Percentiles rank a stretch among this genome's conserved stretches.
Evolutionary conservation across 2,888 invertebrate species (phyloP).

Genomic region (Acrocera orbiculus): DNA sequence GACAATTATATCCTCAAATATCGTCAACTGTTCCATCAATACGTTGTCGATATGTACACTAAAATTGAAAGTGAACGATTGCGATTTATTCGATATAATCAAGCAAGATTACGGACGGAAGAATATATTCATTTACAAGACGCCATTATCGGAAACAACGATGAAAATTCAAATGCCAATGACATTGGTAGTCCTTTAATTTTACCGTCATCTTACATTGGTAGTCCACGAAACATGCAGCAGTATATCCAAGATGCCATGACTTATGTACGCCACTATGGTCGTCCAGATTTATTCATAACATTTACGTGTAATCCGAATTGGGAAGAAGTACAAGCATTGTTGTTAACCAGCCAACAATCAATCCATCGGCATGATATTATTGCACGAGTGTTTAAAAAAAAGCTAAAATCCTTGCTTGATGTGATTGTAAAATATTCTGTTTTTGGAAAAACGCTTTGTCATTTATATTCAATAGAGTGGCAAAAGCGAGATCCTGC

Average conservation of each 20-base stretch:
- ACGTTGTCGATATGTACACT: conserved; percentile 20
- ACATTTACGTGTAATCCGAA: conserved; percentile 7
- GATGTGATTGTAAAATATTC: background rate
- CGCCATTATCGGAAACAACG: background rate
- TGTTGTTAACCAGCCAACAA: background rate
- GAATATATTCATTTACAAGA: background rate
- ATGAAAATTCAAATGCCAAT: background rate
- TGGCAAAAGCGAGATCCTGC: background rate
- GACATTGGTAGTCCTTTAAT: conserved; percentile 10
- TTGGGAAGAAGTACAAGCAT: background rate
- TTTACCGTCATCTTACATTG: conserved; percentile 17
- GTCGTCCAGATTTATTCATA: conserved; percentile 7
- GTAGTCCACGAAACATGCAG: conserved; percentile 21
- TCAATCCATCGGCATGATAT: background rate
- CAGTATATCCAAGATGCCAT: conserved; percentile 5
- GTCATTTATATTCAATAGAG: background rate
- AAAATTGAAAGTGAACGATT: conserved; percentile 21
- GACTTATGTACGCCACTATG: conserved; percentile 7
- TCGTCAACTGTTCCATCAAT: conserved; percentile 19
- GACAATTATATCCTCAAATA: conserved; percentile 12
- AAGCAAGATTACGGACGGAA: conserved; percentile 3
- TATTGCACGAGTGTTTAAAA: background rate
- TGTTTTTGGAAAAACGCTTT: background rate
- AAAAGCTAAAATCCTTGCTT: background rate
- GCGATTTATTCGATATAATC: conserved; percentile 1